Conservation (phyloP, 92 coral and sea anemone species). For the Epizoanthus fatuus region DNA sequence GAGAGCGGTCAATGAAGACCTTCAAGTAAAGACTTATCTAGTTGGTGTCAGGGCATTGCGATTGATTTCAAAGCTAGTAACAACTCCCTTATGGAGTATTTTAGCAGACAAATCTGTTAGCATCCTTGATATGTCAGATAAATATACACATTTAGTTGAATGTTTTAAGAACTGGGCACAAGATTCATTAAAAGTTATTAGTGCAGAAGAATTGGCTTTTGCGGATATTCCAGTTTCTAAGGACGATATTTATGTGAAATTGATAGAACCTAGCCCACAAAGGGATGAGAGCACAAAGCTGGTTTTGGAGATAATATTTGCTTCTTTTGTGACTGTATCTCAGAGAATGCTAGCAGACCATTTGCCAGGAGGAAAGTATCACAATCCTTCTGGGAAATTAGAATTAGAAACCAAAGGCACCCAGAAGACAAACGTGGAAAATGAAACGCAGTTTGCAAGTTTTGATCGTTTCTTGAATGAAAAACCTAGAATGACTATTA, state of each 20-base stretch:
- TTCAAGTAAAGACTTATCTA: slow-evolving; percentile 18
- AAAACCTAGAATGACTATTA: slow-evolving; percentile 22
- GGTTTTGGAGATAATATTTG: not conserved
- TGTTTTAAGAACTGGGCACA: slow-evolving; percentile 1
- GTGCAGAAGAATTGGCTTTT: slow-evolving; percentile 8
- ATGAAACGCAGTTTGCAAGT: slow-evolving; percentile 18
- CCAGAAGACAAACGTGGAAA: slow-evolving; percentile 24
- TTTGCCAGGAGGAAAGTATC: slow-evolving; percentile 39
- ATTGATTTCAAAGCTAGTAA: slow-evolving; percentile 22
- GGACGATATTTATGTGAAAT: slow-evolving; percentile 5
- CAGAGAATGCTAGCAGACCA: slow-evolving; percentile 31
- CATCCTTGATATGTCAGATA: slow-evolving; percentile 35
- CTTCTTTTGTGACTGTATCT: slow-evolving; percentile 11
- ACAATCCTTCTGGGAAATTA: slow-evolving; percentile 20
- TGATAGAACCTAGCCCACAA: not conserved
- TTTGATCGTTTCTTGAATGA: slow-evolving; percentile 26
- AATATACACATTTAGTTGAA: slow-evolving; percentile 1
- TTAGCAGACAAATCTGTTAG: slow-evolving; percentile 23
- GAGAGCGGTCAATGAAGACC: slow-evolving; percentile 13
- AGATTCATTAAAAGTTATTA: slow-evolving; percentile 20
- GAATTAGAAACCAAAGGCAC: not conserved
- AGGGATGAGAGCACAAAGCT: slow-evolving; percentile 29
- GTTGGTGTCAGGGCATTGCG: slow-evolving; percentile 37
- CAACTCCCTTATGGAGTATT: slow-evolving; percentile 30
- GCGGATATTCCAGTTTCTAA: slow-evolving; percentile 1